Conservation (phyloP, 2,113 vertebrate genomes). For the Chiloscyllium plagiosum region DNA sequence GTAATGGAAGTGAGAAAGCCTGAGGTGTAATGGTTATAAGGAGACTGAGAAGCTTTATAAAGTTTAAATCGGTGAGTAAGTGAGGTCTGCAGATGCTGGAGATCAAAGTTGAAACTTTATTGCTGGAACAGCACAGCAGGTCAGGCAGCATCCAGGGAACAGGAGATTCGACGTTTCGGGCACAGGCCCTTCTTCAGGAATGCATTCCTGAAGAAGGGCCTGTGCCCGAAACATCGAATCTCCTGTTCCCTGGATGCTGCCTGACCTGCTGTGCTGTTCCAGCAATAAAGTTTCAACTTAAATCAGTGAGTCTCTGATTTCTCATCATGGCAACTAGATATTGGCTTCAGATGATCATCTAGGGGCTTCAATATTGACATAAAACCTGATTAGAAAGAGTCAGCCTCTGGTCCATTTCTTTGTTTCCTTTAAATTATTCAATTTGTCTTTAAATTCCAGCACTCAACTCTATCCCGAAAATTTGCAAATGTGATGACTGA, state of each 20-base stretch:
- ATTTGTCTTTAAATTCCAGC: conserved; percentile 51
- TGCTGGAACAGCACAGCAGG: too few species aligned
- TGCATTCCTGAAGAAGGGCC: too few species aligned
- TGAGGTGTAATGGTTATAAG: neutral
- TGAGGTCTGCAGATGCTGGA: too few species aligned
- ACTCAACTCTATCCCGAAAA: conserved; percentile 79
- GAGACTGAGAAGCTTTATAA: neutral
- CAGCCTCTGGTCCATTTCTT: neutral
- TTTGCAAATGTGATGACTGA: conserved; percentile 92
- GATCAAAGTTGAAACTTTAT: too few species aligned
- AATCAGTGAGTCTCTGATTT: neutral
- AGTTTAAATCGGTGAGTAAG: neutral
- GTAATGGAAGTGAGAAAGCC: neutral
- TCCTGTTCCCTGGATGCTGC: too few species aligned
- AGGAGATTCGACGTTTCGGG: too few species aligned
- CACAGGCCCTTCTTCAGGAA: too few species aligned
- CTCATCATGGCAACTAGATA: neutral
- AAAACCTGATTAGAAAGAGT: neutral
- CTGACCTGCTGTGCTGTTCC: too few species aligned
- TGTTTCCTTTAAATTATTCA: neutral
- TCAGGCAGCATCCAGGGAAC: too few species aligned
- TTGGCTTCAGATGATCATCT: neutral
- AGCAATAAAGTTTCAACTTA: too few species aligned
- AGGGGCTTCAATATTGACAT: neutral
- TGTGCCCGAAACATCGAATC: too few species aligned